Evolutionary conservation across 2,888 invertebrate species (phyloP).

Genomic region (Mylabris sibirica): DNA sequence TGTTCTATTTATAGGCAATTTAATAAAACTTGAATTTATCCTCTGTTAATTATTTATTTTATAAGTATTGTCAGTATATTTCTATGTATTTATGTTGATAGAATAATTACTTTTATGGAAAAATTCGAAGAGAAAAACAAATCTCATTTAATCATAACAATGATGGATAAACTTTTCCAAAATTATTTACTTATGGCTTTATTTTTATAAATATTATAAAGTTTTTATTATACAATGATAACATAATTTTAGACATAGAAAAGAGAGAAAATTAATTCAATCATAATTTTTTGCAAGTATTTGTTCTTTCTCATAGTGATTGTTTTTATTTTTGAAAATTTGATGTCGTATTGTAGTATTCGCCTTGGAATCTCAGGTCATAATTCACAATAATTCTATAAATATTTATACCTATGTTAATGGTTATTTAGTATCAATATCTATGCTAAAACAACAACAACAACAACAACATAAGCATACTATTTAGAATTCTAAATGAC

Average conservation of each 20-base stretch:
- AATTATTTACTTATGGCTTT: neutral
- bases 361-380: conserved; percentile 15
- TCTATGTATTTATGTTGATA: neutral
- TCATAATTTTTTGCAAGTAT: too few species aligned
- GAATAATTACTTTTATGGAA: neutral
- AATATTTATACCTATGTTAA: conserved; percentile 3
- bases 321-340: neutral
- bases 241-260: too few species aligned
- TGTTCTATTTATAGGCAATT: neutral
- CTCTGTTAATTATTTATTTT: neutral
- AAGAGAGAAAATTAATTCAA: neutral
- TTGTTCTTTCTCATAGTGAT: too few species aligned
- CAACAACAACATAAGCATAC: neutral
- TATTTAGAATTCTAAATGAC: neutral
- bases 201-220: neutral
- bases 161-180: neutral
- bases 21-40: neutral
- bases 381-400: conserved; percentile 12
- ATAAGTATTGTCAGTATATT: neutral
- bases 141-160: neutral
- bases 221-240: neutral
- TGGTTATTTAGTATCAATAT: neutral
- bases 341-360: neutral
- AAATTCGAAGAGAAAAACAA: neutral
- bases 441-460: neutral